phyloP scores from a whole-genome alignment of 1,140 invertebrate genomes.

The Brachionus sp. region DNA sequence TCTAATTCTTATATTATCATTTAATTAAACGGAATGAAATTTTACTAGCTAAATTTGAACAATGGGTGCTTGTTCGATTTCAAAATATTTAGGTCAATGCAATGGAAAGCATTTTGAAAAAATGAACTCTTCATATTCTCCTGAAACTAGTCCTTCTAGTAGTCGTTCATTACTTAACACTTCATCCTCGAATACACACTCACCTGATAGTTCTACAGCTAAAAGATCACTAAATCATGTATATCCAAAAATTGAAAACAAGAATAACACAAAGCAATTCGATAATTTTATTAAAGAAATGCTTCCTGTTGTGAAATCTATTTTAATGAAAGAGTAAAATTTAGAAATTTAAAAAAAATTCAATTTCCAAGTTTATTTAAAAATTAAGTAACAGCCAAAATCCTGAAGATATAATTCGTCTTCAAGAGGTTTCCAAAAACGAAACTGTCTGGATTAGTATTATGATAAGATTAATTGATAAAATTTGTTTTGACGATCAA shows the following conservation, averaged over 20 bases:
- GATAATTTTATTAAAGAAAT: not conserved
- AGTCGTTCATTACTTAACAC: not conserved
- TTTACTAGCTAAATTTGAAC: not conserved
- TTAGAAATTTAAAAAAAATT: not conserved
- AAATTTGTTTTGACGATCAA: conserved; percentile 79
- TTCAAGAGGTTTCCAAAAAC: conserved; percentile 15
- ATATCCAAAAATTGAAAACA: conserved; percentile 11
- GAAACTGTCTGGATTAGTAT: conserved; percentile 72
- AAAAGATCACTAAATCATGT: not conserved
- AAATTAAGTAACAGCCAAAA: conserved; percentile 14
- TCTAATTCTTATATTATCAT: not conserved
- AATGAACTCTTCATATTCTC: not conserved
- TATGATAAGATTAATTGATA: conserved; percentile 77
- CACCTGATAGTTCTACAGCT: not conserved
- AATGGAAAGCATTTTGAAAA: not conserved
- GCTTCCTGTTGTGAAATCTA: conserved; percentile 12
- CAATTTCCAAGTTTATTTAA: not conserved
- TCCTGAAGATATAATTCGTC: not conserved
- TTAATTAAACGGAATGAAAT: not conserved
- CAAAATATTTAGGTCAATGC: not conserved
- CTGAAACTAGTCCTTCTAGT: not conserved
- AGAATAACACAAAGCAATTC: not conserved
- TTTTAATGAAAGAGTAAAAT: conserved; percentile 27
- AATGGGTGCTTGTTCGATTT: conserved; percentile 22
- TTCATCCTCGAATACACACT: not conserved